These are phyloP conservation scores for Gallinago undulata DNA, from an alignment of 2,113 vertebrate species.

Conservation along the genomic window DNA sequence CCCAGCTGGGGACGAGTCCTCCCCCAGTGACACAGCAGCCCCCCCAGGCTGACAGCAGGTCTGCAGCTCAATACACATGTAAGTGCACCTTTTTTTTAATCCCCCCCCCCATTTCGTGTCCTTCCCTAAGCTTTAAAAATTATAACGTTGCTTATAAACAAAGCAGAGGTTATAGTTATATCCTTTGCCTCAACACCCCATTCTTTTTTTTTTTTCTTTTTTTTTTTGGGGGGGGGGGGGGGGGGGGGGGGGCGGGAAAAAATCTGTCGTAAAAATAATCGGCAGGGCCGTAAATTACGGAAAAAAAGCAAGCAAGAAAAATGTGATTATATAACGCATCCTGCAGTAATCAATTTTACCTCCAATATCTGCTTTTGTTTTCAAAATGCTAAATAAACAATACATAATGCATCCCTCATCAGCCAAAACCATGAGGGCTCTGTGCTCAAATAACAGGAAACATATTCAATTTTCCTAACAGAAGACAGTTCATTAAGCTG, in stretches of 20 bases:
- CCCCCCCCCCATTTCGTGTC: not conserved
- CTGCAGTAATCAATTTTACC: slow-evolving; percentile 80
- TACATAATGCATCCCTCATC: slow-evolving; percentile 84
- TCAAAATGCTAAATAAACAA: slow-evolving; percentile 85
- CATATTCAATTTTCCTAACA: slow-evolving; percentile 90
- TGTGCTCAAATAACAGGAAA: slow-evolving; percentile 87
- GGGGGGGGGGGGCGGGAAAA: not conserved
- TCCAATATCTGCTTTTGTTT: slow-evolving; percentile 83
- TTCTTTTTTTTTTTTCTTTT: not conserved
- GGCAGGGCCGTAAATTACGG: slow-evolving; percentile 45
- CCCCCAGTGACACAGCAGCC: not conserved
- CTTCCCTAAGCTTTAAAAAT: slow-evolving; percentile 31
- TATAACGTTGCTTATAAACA: not conserved
- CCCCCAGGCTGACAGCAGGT: not conserved
- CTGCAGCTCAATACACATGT: not conserved
- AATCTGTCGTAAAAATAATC: slow-evolving; percentile 57
- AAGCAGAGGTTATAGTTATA: not conserved
- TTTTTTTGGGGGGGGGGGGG: rapidly evolving
- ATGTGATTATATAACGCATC: slow-evolving; percentile 74
- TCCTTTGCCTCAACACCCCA: not conserved
- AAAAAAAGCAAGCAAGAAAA: not conserved
- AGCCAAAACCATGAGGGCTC: slow-evolving; percentile 82
- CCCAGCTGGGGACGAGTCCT: not conserved
- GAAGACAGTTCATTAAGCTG: slow-evolving; percentile 89
- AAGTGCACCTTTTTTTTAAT: not conserved